These are phyloP conservation scores for Gadopsis bispinosus DNA, from an alignment of 2,797 vertebrate species.

Conservation along the genomic window DNA sequence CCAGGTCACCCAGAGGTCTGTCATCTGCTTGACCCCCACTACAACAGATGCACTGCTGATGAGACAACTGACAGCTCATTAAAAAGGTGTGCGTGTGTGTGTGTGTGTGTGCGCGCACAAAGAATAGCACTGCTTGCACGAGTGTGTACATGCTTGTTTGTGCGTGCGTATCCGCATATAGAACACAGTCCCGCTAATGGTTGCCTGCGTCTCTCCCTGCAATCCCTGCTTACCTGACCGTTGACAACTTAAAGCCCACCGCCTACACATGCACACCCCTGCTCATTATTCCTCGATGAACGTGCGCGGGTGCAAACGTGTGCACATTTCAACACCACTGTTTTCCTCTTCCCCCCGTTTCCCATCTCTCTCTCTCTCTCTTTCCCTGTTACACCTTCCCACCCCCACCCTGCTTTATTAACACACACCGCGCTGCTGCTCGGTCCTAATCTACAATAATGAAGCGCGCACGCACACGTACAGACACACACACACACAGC, in stretches of 20 bases:
- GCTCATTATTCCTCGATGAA: slow-evolving; percentile 75
- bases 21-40: slow-evolving; percentile 56
- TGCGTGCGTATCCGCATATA: slow-evolving; percentile 13
- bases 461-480: slow-evolving; percentile 55
- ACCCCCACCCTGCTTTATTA: slow-evolving; percentile 52
- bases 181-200: slow-evolving; percentile 58
- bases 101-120: neutral
- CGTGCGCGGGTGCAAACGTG: slow-evolving; percentile 58
- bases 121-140: neutral
- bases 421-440: slow-evolving; percentile 26
- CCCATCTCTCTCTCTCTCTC: slow-evolving; percentile 13
- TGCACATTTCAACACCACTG: slow-evolving; percentile 59
- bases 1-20: slow-evolving; percentile 58
- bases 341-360: slow-evolving; percentile 26
- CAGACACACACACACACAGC: slow-evolving; percentile 37
- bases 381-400: slow-evolving; percentile 11
- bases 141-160: neutral
- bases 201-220: slow-evolving; percentile 40
- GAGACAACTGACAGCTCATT: slow-evolving; percentile 70
- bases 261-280: slow-evolving; percentile 35
- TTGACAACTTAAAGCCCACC: slow-evolving; percentile 66
- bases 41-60: slow-evolving; percentile 48
- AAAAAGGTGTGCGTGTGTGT: slow-evolving; percentile 36
- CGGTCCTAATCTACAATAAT: slow-evolving; percentile 70
- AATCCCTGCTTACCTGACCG: slow-evolving; percentile 74